Base-by-base conservation (phyloP, 2,797 vertebrate species). In the Oryzias sinensis region DNA sequence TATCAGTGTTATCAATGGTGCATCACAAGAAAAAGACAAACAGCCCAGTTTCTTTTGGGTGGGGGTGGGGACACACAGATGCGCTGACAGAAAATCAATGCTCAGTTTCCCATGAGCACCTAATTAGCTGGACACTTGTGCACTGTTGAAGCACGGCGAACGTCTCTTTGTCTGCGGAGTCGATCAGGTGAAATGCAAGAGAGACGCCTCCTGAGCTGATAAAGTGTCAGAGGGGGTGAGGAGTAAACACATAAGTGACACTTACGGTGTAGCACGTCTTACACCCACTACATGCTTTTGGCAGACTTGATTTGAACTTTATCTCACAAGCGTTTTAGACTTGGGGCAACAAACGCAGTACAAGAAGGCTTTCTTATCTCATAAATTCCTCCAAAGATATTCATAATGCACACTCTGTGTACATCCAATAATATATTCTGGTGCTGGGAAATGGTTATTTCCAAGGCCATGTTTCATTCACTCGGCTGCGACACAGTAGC, bases 91-190 rank as follows among this genome's bases (percentile, higher is more conserved):
- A 47, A 92, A 95, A 94, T 95, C 94, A 92, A 92, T 93, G 90
- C 72, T 68, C 45, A 71, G 87, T 87, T 94, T 93, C 88, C 89
- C 88, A 89, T 84, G 88, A 91, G 90, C 83, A 87, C 85, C 88
- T 92, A 92, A 94, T 95, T 94, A 94, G 92, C 90, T 70, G 83
- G 80, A 86, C 93, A 93, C 91, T 93, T 90, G 88, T 93, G 84
- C 84, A 82, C 85, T 81, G 82, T 86, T 87, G 72, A 87, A 90
- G 88, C 79, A 83, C 84, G 79, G 87, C 72, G 79, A 51, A 77
- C 84, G 83, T 85, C 82, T 85, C 84, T 90, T 90, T 92, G 87
- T 91, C 85, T 88, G 65, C 63, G 16, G 57, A 87, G 90, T 92
- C 90, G 91, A 90, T 93, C 83, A 70, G 80, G 77, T 84, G 68